Percentiles rank a stretch among this genome's conserved stretches.
Evolutionary conservation across 2,113 vertebrate genomes (phyloP).

Genomic region (Piaya cayana): DNA sequence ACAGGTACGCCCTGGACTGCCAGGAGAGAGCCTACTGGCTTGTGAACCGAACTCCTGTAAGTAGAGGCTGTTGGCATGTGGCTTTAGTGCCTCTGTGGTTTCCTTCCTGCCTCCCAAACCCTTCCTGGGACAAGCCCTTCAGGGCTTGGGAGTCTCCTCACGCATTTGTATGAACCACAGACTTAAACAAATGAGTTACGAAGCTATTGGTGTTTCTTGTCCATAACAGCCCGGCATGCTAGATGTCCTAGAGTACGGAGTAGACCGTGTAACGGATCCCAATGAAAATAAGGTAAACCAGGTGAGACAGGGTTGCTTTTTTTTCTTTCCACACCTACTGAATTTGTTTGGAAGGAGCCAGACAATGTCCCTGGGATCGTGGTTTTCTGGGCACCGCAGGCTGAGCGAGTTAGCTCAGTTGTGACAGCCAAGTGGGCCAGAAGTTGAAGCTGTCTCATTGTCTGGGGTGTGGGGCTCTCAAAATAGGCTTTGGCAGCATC

Average conservation of each 20-base stretch:
- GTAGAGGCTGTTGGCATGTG: neutral
- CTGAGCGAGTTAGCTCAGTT: neutral
- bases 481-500: slow-evolving; percentile 14
- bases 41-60: slow-evolving; percentile 91
- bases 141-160: neutral
- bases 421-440: neutral
- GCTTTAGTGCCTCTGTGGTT: neutral
- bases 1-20: slow-evolving; percentile 91
- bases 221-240: slow-evolving; percentile 85
- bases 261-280: slow-evolving; percentile 86
- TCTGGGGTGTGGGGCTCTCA: neutral
- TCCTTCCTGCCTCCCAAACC: too few species aligned
- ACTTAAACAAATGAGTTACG: neutral
- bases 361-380: neutral
- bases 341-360: neutral
- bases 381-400: neutral
- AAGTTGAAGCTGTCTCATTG: neutral
- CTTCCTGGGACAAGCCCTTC: neutral
- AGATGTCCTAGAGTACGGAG: slow-evolving; percentile 87
- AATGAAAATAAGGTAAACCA: slow-evolving; percentile 90
- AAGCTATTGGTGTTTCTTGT: neutral
- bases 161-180: neutral
- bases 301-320: slow-evolving; percentile 63
- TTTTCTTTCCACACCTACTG: neutral
- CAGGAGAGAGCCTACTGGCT: slow-evolving; percentile 98